A percentile compares a stretch with the other conserved stretches of the same genome.
These are phyloP conservation scores for Leptogaster cylindrica DNA, from an alignment of 2,888 invertebrate species.

Conservation along the genomic window DNA sequence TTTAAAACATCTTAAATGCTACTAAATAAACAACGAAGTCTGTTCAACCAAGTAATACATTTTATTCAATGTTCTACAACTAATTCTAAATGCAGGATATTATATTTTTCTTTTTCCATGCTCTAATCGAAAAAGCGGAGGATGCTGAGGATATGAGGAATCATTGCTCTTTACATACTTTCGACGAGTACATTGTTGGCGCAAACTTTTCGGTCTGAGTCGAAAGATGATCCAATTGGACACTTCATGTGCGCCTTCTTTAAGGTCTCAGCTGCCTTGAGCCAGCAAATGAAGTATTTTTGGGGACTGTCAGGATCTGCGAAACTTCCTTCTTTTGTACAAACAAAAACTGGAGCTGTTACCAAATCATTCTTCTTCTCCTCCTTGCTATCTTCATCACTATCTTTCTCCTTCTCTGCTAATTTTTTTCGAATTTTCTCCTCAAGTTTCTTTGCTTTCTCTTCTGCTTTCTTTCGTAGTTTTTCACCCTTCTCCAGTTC, in stretches of 20 bases:
- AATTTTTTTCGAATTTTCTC: not conserved
- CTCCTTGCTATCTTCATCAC: conserved; percentile 7
- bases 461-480: not conserved
- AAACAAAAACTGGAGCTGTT: conserved; percentile 41
- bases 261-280: conserved; percentile 30
- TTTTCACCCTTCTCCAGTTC: conserved; percentile 18
- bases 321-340: conserved; percentile 49
- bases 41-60: too few relatives aligned
- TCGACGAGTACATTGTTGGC: not conserved
- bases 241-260: conserved; percentile 44
- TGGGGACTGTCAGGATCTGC: conserved; percentile 45
- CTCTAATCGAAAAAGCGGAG: too few relatives aligned
- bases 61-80: too few relatives aligned
- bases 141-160: too few relatives aligned
- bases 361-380: conserved; percentile 4
- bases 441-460: conserved; percentile 11
- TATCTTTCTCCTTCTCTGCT: not conserved
- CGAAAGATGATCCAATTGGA: conserved; percentile 41
- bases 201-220: not conserved
- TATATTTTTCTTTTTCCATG: too few relatives aligned
- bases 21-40: too few relatives aligned
- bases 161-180: too few relatives aligned
- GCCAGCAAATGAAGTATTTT: conserved; percentile 49
- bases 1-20: too few relatives aligned
- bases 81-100: too few relatives aligned